Conservation (phyloP, 2,113 vertebrate species). For the Cisticola juncidis region DNA sequence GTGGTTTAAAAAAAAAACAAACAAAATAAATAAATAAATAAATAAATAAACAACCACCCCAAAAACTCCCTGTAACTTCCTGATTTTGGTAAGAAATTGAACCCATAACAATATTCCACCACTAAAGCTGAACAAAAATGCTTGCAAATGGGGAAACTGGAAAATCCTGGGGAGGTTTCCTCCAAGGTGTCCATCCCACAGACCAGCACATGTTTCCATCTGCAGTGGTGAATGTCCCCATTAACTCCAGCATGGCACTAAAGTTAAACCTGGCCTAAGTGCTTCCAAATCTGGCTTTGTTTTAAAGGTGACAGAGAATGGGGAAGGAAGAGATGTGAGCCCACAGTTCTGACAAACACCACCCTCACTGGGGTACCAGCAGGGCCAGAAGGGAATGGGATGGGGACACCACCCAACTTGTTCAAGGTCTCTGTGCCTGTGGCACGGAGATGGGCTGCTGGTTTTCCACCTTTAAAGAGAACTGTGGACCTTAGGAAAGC, state of each 20-base stretch:
- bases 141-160: neutral
- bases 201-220: fast-evolving
- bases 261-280: neutral
- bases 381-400: neutral
- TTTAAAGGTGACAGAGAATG: neutral
- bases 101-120: neutral
- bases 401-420: too few relatives aligned
- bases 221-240: fast-evolving
- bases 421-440: neutral
- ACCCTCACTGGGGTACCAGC: fast-evolving
- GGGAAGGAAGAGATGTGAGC: neutral
- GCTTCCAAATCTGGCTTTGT: neutral
- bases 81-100: neutral
- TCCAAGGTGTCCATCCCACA: neutral
- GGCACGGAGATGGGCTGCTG: neutral
- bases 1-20: neutral
- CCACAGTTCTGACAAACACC: neutral
- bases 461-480: neutral
- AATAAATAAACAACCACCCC: too few relatives aligned
- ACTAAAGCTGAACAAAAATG: neutral
- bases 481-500: neutral
- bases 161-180: neutral
- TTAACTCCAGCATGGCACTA: neutral
- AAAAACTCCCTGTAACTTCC: too few relatives aligned
- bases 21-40: too few relatives aligned